Evolutionary conservation across 2,113 vertebrate genomes (phyloP).

Genomic region (Rhizomys pruinosus): DNA sequence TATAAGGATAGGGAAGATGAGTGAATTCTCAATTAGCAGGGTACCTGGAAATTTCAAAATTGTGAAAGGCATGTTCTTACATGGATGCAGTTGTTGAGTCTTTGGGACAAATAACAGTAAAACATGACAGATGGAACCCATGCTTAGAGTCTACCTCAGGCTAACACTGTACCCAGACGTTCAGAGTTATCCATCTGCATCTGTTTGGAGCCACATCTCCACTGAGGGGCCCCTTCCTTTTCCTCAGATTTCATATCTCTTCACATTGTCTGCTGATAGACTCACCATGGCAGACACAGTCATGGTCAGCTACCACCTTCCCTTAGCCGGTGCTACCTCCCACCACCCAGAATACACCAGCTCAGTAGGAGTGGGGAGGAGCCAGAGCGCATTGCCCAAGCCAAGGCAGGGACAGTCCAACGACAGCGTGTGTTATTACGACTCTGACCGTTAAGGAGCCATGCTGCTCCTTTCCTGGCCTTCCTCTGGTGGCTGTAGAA

Average conservation of each 20-base stretch:
- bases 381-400: neutral
- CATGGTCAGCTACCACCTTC: neutral
- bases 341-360: neutral
- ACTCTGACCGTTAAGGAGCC: neutral
- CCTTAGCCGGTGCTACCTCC: neutral
- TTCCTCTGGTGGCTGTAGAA: neutral
- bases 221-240: neutral
- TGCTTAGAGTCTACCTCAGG: constrained; percentile 11
- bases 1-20: constrained; percentile 54
- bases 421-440: accelerated
- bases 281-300: neutral
- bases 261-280: constrained; percentile 16
- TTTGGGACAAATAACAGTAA: constrained; percentile 11
- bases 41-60: constrained; percentile 49
- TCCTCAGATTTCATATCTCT: neutral
- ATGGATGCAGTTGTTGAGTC: neutral
- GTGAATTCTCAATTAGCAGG: constrained; percentile 63
- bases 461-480: neutral
- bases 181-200: constrained; percentile 2
- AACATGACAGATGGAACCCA: constrained; percentile 51
- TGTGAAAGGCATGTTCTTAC: constrained; percentile 34
- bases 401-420: neutral
- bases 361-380: neutral
- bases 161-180: constrained; percentile 38
- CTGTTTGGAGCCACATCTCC: constrained; percentile 14